These are phyloP conservation scores for Callimorpha dominula DNA, from an alignment of 2,888 invertebrate species.

Conservation along the genomic window DNA sequence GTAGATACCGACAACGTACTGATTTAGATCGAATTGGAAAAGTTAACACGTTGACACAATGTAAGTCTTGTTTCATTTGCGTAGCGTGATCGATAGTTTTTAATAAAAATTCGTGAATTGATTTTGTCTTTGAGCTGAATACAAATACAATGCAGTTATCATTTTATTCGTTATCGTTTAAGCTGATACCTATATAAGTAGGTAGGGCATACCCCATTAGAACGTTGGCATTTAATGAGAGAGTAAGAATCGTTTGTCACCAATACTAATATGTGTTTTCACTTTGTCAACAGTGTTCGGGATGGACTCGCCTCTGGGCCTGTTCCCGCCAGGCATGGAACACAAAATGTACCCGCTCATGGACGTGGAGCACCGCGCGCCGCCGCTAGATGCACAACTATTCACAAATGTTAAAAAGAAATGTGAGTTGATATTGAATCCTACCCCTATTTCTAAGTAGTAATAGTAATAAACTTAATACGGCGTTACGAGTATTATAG, in stretches of 20 bases:
- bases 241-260: background rate
- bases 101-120: background rate
- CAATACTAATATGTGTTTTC: slow-evolving; percentile 1
- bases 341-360: slow-evolving; percentile 91
- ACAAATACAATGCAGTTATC: background rate
- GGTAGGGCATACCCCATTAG: no score
- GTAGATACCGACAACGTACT: no score
- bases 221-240: background rate
- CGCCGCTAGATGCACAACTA: slow-evolving; percentile 88
- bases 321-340: slow-evolving; percentile 92
- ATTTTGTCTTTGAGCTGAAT: background rate
- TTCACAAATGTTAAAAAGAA: slow-evolving; percentile 92
- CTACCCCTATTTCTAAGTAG: background rate
- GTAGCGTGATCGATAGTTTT: background rate
- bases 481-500: no score
- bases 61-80: background rate
- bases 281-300: slow-evolving; percentile 89
- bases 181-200: background rate
- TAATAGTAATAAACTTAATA: background rate
- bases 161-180: background rate
- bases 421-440: slow-evolving; percentile 86
- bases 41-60: background rate
- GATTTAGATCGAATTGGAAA: background rate
- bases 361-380: slow-evolving; percentile 91
- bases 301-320: slow-evolving; percentile 90